Conservation (phyloP, 1,140 invertebrate genomes). For the Acromyrmex charruanus region DNA sequence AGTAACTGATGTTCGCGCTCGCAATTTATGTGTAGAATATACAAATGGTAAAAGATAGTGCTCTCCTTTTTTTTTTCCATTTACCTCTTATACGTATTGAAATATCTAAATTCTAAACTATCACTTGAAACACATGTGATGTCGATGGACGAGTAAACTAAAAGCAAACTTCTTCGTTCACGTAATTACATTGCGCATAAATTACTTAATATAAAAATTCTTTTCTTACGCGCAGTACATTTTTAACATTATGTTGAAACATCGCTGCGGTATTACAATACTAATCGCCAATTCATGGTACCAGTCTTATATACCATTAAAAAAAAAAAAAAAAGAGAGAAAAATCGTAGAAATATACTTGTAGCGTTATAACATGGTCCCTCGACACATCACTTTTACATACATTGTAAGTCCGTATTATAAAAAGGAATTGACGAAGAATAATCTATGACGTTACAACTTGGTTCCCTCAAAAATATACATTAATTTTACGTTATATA, state of each 20-base stretch:
- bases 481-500: constrained; percentile 23
- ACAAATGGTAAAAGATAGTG: background rate
- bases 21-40: background rate
- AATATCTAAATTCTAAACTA: constrained; percentile 9
- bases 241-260: background rate
- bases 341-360: background rate
- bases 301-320: constrained; percentile 10
- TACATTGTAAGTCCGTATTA: background rate
- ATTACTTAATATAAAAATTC: constrained; percentile 16
- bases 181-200: background rate
- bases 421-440: constrained; percentile 2
- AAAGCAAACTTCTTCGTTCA: constrained; percentile 2
- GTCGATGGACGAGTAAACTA: background rate
- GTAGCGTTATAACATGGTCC: background rate
- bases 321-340: background rate
- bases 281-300: background rate
- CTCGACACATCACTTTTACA: background rate
- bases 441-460: background rate
- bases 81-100: constrained; percentile 1
- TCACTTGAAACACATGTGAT: background rate
- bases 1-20: background rate
- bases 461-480: constrained; percentile 4
- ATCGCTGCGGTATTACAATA: background rate
- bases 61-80: background rate
- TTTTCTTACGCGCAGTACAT: background rate